Evolutionary conservation across 2,797 vertebrate genomes (phyloP), one percentile per base, ranked within the genome.

Genomic region (Hirundo rustica): DNA sequence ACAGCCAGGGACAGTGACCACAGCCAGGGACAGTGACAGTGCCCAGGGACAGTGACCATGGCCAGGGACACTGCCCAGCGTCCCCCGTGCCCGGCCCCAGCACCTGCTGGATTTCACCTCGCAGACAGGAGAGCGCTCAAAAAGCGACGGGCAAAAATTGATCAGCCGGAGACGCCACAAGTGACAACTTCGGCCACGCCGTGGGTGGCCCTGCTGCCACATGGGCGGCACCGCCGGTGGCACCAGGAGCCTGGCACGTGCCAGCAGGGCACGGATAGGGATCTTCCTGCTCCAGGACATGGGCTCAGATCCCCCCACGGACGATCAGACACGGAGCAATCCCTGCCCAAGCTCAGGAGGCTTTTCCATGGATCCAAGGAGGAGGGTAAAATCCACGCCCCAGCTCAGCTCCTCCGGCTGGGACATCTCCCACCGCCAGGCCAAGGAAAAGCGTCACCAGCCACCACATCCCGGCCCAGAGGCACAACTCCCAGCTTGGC

Each of bases 131-230:
- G n/a, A 65, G 16, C 1, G 67, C 81, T 22, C 3, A 0, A 23
- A 58, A 30, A 65, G 20, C 7, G 12, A 51, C 0, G 3, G 5
- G 57, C 18, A 16, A 13, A 11, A 58, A 26, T 14, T 1, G 3
- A 51, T 6, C 20, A 7, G 54, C 38, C 0, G 18, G 78, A 45
- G 34, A 2, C 1, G 27, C 13, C 62, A 10, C 47, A 17, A 0
- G 11, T 5, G 85, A 9, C 55, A 9, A 11, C 45, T 23, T 4
- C 40, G 21, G 53, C 51, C 64, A 4, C 11, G 12, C 29, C 62
- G 11, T 0, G 7, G 57, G 64, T 1, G 17, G 72, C 55, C 19
- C 72, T 4, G 6, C 13, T 50, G 78, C 5, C 7, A 13, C 0
- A 13, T 78, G 2, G 3, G 42, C 0, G 17, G 86, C 71, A 65